Base-by-base conservation (phyloP, 2,113 vertebrate species). In the Myanophis thanlyinensis region DNA sequence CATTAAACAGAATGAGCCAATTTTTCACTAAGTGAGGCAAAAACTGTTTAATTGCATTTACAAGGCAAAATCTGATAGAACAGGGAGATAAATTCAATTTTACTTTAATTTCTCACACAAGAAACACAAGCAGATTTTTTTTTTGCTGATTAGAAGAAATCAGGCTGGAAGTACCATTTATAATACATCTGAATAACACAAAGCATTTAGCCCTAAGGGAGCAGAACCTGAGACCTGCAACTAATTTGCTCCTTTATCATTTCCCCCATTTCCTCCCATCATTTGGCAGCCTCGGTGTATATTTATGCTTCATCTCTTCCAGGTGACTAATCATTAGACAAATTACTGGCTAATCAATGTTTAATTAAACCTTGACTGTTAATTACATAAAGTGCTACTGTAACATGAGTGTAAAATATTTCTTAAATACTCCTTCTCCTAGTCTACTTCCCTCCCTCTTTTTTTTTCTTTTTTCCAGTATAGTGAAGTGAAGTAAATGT, bases 311-410 rank as follows among this genome's bases (percentile, higher is more conserved):
- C 95, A 93, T 96, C 96, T 97, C 96, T 94, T 97, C 98, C 98
- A 98, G 97, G 97, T 98, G 98, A 98, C 97, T 97, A 97, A 98
- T 98, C 98, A 98, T 98, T 98, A 97, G 97, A 97, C 98, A 98
- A 98, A 99, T 99, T 98, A 98, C 98, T 97, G 97, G 97, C 97
- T 98, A 98, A 98, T 98, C 98, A 97, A 98, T 98, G 98, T 98
- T 98, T 98, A 98, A 98, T 99, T 98, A 98, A 98, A 98, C 98
- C 95, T 93, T 97, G 96, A 96, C 97, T 97, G 97, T 98, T 98
- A 98, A 98, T 98, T 98, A 98, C 97, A 98, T 95, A 94, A 97
- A 97, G 96, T 98, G 93, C 96, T 97, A 92, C 93, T 90, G 95
- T 91, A 95, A 94, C 97, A 97, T 94, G 96, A 95, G 96, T 97